A percentile compares a stretch with the other conserved stretches of the same genome.
Evolutionary conservation across 2,797 vertebrate genomes (phyloP).

Genomic region (Anolis apletophallus): DNA sequence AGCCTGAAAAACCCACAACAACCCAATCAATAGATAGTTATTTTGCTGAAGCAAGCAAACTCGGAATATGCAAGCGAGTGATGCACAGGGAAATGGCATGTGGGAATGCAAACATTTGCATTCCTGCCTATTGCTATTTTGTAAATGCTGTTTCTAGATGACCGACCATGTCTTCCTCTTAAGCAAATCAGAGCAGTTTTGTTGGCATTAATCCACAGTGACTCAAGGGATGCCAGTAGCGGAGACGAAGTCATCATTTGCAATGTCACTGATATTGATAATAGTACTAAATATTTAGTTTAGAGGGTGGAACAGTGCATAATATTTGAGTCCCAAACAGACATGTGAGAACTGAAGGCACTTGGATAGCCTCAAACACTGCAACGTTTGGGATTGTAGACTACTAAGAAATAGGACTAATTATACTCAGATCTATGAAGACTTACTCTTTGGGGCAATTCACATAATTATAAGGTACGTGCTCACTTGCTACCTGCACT

Average conservation of each 20-base stretch:
- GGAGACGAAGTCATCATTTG: slow-evolving; percentile 19
- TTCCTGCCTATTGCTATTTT: slow-evolving; percentile 9
- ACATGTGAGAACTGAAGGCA: not conserved
- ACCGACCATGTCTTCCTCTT: not conserved
- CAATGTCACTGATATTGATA: slow-evolving; percentile 16
- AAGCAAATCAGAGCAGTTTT: not conserved
- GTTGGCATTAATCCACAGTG: not conserved
- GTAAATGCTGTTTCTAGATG: slow-evolving; percentile 4
- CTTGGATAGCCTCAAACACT: not conserved
- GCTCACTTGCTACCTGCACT: too few relatives aligned
- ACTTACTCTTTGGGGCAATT: too few relatives aligned
- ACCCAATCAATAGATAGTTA: not conserved
- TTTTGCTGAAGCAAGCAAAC: slow-evolving; percentile 35
- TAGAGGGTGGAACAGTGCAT: not conserved
- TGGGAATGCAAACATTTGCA: slow-evolving; percentile 21
- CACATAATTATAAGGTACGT: too few relatives aligned
- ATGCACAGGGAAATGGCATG: slow-evolving; percentile 30
- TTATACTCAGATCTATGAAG: not conserved
- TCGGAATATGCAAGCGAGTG: slow-evolving; percentile 8
- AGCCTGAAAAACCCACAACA: too few relatives aligned
- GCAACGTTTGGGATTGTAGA: not conserved
- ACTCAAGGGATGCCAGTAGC: not conserved
- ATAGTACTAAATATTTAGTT: slow-evolving; percentile 20
- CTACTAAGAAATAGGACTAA: not conserved
- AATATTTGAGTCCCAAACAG: not conserved